Conservation (phyloP, 2,113 vertebrate genomes). For the Mormyrus iriodes region DNA sequence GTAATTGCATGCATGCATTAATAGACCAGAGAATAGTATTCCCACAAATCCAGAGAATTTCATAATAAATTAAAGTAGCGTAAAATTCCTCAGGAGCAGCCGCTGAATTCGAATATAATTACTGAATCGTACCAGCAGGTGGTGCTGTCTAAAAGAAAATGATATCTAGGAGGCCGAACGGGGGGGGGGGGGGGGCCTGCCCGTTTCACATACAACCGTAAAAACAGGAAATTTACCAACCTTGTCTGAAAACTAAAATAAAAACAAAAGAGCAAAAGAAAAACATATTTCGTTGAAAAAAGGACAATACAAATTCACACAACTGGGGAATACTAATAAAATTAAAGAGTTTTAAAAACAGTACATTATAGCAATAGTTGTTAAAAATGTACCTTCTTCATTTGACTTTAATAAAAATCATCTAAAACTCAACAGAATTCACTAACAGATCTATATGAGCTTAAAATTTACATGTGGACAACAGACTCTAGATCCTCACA, state of each 20-base stretch:
- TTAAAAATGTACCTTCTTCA: slow-evolving; percentile 20
- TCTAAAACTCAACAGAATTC: not conserved
- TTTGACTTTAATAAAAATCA: not conserved
- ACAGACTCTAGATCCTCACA: not conserved
- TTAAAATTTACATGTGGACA: not conserved
- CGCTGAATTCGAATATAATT: not conserved
- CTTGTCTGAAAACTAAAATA: not conserved
- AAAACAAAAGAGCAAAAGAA: not conserved
- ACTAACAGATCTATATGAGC: not conserved
- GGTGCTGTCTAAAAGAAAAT: slow-evolving; percentile 36
- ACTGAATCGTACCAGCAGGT: slow-evolving; percentile 49
- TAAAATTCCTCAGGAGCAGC: not conserved
- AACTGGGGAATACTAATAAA: not conserved
- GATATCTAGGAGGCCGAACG: not conserved
- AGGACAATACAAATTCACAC: slow-evolving; percentile 8
- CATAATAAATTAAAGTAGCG: slow-evolving; percentile 15
- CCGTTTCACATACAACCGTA: not conserved
- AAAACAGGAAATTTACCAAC: not conserved
- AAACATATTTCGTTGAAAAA: not conserved
- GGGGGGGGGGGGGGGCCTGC: not conserved
- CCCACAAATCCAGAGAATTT: slow-evolving; percentile 1
- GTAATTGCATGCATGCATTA: not conserved
- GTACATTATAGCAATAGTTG: not conserved
- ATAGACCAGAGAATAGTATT: not conserved
- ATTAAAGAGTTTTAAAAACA: not conserved